These are phyloP conservation scores for Mixornis gularis DNA, from an alignment of 2,113 vertebrate genomes.

Conservation along the genomic window DNA sequence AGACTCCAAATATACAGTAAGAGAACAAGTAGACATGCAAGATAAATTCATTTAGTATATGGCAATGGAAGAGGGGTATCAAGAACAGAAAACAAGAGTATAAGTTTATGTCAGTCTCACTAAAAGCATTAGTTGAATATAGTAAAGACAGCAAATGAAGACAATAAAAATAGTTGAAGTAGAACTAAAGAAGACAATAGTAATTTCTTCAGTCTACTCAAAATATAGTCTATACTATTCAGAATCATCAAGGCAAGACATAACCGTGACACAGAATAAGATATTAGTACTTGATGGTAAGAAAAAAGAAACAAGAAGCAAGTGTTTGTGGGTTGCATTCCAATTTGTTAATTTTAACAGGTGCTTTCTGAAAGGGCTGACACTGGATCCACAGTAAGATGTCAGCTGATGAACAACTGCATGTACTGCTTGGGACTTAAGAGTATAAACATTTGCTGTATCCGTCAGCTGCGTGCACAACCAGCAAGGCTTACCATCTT, in stretches of 20 bases:
- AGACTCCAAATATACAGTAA: background rate
- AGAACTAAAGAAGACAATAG: background rate
- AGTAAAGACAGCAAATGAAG: background rate
- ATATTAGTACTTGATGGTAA: background rate
- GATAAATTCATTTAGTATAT: background rate
- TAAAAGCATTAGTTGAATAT: background rate
- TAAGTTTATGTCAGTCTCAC: background rate
- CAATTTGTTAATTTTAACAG: slow-evolving; percentile 51
- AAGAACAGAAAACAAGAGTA: background rate
- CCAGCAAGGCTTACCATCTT: background rate
- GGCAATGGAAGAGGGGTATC: background rate
- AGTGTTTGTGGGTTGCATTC: slow-evolving; percentile 42
- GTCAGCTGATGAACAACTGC: slow-evolving; percentile 68
- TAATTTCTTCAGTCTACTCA: background rate
- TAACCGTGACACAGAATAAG: background rate
- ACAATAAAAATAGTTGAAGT: background rate
- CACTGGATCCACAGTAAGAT: slow-evolving; percentile 39
- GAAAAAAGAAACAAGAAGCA: slow-evolving; percentile 49
- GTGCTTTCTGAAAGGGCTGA: slow-evolving; percentile 60
- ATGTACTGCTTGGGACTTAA: background rate
- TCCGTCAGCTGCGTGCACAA: background rate
- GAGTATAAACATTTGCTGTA: slow-evolving; percentile 21
- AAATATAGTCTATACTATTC: background rate
- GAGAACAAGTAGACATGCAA: background rate
- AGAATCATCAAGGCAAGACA: background rate